These are phyloP conservation scores for Sciurus niger DNA, from an alignment of 2,113 vertebrate species.

Conservation along the genomic window DNA sequence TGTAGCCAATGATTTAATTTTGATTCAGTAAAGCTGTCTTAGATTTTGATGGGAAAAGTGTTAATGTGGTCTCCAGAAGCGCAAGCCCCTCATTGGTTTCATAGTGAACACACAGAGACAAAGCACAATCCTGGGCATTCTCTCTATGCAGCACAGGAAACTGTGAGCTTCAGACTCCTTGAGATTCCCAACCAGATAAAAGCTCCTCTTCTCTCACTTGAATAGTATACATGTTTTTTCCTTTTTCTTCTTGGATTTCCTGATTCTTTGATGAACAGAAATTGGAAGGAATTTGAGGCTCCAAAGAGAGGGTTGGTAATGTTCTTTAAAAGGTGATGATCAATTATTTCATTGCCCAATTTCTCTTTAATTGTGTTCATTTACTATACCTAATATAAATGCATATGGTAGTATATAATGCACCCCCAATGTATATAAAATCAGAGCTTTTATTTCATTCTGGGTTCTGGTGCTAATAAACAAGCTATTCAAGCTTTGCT, in stretches of 20 bases:
- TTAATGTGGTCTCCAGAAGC: slow-evolving; percentile 16
- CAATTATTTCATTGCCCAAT: slow-evolving; percentile 66
- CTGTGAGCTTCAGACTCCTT: background rate
- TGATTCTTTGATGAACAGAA: slow-evolving; percentile 53
- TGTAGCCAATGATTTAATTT: background rate
- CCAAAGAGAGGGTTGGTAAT: slow-evolving; percentile 29
- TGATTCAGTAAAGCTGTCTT: background rate
- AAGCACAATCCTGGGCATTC: background rate
- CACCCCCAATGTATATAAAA: slow-evolving; percentile 67
- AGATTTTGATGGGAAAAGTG: slow-evolving; percentile 38
- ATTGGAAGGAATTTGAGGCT: slow-evolving; percentile 41
- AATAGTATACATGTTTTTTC: background rate
- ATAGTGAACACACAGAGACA: background rate
- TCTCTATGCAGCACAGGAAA: background rate
- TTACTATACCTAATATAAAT: slow-evolving; percentile 72
- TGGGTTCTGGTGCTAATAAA: slow-evolving; percentile 57
- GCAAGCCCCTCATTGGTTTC: background rate
- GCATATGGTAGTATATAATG: slow-evolving; percentile 40
- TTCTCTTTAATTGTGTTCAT: slow-evolving; percentile 77
- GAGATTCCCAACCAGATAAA: background rate
- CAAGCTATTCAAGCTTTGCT: slow-evolving; percentile 62
- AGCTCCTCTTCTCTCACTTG: slow-evolving; percentile 1
- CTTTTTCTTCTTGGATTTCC: background rate
- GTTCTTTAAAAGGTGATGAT: slow-evolving; percentile 62
- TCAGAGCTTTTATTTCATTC: slow-evolving; percentile 66